phyloP scores from a whole-genome alignment of 1,140 invertebrate genomes.

The Gryon sp. region DNA sequence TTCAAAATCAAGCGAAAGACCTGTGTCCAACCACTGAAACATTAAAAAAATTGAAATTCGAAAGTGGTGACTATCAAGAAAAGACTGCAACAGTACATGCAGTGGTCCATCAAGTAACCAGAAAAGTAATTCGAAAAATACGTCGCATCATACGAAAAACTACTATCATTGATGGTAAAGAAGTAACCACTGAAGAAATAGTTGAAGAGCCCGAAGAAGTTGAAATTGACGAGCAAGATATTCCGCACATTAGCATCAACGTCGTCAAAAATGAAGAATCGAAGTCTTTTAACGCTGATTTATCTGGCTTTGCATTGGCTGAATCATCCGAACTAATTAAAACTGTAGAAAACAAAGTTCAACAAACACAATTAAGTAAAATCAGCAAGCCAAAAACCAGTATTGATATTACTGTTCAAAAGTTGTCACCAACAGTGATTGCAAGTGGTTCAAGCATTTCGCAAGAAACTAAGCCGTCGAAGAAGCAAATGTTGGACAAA shows the following conservation, averaged over 20 bases:
- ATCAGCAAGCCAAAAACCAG: neutral
- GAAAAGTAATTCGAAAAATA: conserved; percentile 86
- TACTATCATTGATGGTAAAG: conserved; percentile 89
- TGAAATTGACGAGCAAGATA: conserved; percentile 87
- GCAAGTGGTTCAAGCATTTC: neutral
- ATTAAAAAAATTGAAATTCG: conserved; percentile 66
- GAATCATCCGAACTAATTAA: conserved; percentile 10
- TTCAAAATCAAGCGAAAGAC: conserved; percentile 68
- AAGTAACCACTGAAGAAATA: conserved; percentile 89
- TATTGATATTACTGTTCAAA: conserved; percentile 14
- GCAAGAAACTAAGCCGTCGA: neutral
- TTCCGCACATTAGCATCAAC: conserved; percentile 87
- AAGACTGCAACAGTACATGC: conserved; percentile 84
- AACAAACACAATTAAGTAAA: conserved; percentile 10
- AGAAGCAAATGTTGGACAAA: neutral
- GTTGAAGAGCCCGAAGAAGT: conserved; percentile 90
- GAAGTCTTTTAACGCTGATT: conserved; percentile 6
- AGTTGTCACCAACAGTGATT: conserved; percentile 20
- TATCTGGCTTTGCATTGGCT: conserved; percentile 26
- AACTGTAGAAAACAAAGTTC: conserved; percentile 11
- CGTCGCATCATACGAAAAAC: conserved; percentile 86
- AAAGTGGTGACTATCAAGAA: conserved; percentile 75
- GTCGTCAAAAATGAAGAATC: conserved; percentile 82
- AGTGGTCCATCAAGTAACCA: conserved; percentile 88
- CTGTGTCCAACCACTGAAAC: conserved; percentile 63